Evolutionary conservation across 2,797 vertebrate genomes (phyloP), one percentile per base, ranked within the genome.

Genomic region (Prunella strophiata): DNA sequence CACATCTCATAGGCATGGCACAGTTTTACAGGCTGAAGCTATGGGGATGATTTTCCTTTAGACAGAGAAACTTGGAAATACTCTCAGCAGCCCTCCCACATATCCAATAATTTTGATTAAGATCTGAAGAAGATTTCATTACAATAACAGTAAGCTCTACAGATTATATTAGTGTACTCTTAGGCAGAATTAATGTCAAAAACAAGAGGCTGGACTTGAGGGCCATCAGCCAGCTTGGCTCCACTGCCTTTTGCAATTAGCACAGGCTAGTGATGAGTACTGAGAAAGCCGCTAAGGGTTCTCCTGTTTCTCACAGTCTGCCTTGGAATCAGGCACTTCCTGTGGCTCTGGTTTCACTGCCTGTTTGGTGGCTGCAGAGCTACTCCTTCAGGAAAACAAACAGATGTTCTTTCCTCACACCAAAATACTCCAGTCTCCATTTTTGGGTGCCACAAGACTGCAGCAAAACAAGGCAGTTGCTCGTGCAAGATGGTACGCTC

Each of bases 401-500:
- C 22, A 73, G 34, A 38, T 30, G n/a, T n/a, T 67, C 67, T 51
- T 67, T 51, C 52, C 29, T 71, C 7, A 2, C 50, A 58, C 30
- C 6, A 0, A 36, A 83, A 59, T 65, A 51, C 27, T n/a, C 68
- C 36, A 9, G 18, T 43, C 42, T 57, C 34, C 26, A 2, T 36
- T 57, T 11, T 42, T 19, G 72, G 32, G 36, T n/a, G 57, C 34
- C 68, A 47, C 38, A 40, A 0, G 3, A 42, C 27, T 59, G 32
- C 54, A 78, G 42, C 23, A 48, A 66, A 93, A 40, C 51, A 30
- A 26, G n/a, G 32, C 45, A 63, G n/a, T 0, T 57, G 57, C 16
- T 76, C 0, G 0, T 63, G 50, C 36, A 42, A 66, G 40, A 15
- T 11, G 20, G 6, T 45, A 34, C 0, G 0, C 42, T 67, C 51